phyloP scores from a whole-genome alignment of 1,140 invertebrate species.

The Drosophila simulans region DNA sequence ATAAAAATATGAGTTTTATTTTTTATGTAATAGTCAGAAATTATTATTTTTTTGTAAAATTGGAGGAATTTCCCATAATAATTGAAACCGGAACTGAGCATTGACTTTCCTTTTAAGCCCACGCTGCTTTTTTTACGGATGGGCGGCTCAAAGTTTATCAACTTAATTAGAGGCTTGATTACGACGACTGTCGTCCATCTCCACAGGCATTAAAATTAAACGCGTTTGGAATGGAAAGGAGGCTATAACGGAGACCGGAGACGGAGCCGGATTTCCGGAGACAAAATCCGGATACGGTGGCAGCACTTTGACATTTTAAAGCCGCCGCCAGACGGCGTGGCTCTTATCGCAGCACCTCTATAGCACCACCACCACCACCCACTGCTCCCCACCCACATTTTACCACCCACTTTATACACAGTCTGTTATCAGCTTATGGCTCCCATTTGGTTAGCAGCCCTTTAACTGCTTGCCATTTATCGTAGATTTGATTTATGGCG shows the following conservation, averaged over 20 bases:
- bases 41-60: not conserved
- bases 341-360: conserved; percentile 65
- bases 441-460: conserved; percentile 82
- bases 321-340: conserved; percentile 40
- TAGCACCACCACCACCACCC: not conserved
- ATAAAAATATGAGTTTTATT: no score
- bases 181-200: conserved; percentile 60
- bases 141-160: conserved; percentile 69
- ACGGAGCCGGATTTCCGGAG: conserved; percentile 15
- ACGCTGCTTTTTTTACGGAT: conserved; percentile 2
- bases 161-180: conserved; percentile 83
- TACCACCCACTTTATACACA: conserved; percentile 12
- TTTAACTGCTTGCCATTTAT: conserved; percentile 80
- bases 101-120: not conserved
- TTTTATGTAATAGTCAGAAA: not conserved
- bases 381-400: no score
- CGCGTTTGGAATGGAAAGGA: conserved; percentile 34
- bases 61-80: not conserved
- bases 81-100: not conserved
- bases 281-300: conserved; percentile 43
- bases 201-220: conserved; percentile 68
- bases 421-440: conserved; percentile 79
- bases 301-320: conserved; percentile 72
- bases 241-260: conserved; percentile 8
- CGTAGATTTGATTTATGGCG: conserved; percentile 80